Evolutionary conservation across 1,140 invertebrate species (phyloP), one percentile per base, ranked within the genome.

Genomic region (Rhynchophorus ferrugineus): DNA sequence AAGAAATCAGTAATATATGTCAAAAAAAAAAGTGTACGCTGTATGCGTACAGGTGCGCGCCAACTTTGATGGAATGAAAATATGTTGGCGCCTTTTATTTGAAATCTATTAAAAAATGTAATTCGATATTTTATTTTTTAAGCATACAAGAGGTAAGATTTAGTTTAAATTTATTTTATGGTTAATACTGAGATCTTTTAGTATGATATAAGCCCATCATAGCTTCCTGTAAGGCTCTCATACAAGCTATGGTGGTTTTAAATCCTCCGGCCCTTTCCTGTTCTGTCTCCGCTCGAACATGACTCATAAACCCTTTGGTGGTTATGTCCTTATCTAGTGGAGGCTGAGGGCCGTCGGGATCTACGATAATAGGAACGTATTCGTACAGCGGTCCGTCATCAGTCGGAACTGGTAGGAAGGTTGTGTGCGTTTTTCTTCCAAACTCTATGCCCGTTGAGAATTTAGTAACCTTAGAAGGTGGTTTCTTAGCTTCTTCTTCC

Each of bases 201-300:
- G 71, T 71, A 56, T 84, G 80, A 64, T 83, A 94, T 1, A 95
- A 73, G 20, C 91, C 91, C 59, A 84, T 79, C 63, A 96, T 78
- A 0, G 93, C 87, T 69, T 97, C 93, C 70, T 95, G 86, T 7
- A 98, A 69, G 0, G 91, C 93, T 61, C 94, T 73, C 44, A 87
- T 73, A 70, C 93, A 96, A 2, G 89, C 89, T 53, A 93, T 73
- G 3, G 79, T 79, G 2, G 87, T 77, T 21, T 81, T 78, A 69
- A 88, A 98, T 2, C 95, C 95, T 35, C 92, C 93, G 14, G 91
- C 93, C 57, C 81, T 78, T 65, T 96, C 92, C 22, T 78, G 68
- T 18, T 78, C 71, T 16, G 74, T 84, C 56, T 91, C 85, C 16
- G 69, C 54, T 49, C 80, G 72, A 38, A 97, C 79, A 70, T 96